Percentiles rank a stretch among this genome's conserved stretches.
Conservation (phyloP, 2,113 vertebrate genomes). For the Delphinus delphis region DNA sequence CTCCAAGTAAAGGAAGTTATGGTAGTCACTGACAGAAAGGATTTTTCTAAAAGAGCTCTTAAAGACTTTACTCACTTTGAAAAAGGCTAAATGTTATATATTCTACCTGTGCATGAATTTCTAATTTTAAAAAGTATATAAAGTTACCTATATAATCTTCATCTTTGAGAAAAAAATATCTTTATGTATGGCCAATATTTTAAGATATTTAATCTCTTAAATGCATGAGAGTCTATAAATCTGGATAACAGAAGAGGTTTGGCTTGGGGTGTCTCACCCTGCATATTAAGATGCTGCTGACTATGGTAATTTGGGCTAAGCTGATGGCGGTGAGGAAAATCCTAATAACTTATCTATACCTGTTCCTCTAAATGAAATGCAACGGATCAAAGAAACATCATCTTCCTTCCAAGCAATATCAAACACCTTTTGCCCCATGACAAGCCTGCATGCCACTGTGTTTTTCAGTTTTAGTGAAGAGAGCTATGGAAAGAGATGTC, state of each 20-base stretch:
- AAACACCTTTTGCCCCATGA: not conserved
- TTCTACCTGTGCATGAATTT: not conserved
- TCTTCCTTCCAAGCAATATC: not conserved
- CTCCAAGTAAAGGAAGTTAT: conserved; percentile 55
- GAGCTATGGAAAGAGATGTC: not conserved
- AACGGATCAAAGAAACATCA: not conserved
- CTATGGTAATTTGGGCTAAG: not conserved
- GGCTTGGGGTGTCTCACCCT: not conserved
- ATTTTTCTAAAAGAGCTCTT: conserved; percentile 41
- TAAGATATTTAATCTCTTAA: not conserved
- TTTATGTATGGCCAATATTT: not conserved
- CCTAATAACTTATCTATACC: not conserved
- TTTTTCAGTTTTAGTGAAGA: not conserved
- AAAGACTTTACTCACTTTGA: conserved; percentile 51
- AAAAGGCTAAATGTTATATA: conserved; percentile 35
- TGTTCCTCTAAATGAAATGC: not conserved
- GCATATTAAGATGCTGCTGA: not conserved
- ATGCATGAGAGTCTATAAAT: not conserved
- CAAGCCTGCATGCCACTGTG: no score
- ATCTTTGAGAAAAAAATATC: not conserved
- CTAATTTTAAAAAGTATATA: not conserved
- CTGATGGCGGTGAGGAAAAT: not conserved
- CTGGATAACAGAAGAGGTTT: not conserved
- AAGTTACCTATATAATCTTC: not conserved
- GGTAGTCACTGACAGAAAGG: conserved; percentile 43